These are phyloP conservation scores for Theonella swinhoei DNA, from an alignment of 37 sponge, comb jelly and placozoan species.

Conservation along the genomic window DNA sequence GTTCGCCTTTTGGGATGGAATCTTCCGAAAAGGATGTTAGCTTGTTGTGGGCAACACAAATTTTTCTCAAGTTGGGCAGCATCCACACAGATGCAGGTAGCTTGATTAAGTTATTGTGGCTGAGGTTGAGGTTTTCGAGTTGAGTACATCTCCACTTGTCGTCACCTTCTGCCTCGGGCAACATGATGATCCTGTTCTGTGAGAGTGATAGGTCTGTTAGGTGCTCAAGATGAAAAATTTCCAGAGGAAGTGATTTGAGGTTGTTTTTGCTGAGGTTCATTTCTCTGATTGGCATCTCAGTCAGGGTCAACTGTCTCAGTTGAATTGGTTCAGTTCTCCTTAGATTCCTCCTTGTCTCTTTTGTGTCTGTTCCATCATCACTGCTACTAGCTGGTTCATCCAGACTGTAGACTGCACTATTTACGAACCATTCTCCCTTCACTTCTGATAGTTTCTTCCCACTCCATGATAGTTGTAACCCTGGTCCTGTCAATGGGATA, in stretches of 20 bases:
- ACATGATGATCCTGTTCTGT: conserved; percentile 25
- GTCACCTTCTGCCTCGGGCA: conserved; percentile 4
- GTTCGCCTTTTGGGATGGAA: background rate
- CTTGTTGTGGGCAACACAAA: conserved; percentile 21
- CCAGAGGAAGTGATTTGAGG: conserved; percentile 40
- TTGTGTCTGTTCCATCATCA: too few species aligned
- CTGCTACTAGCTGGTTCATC: too few species aligned
- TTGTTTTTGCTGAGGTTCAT: conserved; percentile 47
- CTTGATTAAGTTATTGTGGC: conserved; percentile 21
- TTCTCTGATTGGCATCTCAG: conserved; percentile 3
- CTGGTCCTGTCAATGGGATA: too few species aligned
- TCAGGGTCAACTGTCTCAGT: too few species aligned
- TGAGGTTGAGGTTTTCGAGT: conserved; percentile 43
- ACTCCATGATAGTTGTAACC: conserved; percentile 53
- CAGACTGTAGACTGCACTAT: background rate
- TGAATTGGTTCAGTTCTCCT: too few species aligned
- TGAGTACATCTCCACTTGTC: conserved; percentile 21
- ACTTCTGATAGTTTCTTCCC: conserved; percentile 18
- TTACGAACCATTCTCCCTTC: conserved; percentile 35
- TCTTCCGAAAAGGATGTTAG: conserved; percentile 11
- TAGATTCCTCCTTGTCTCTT: too few species aligned
- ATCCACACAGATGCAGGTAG: conserved; percentile 61
- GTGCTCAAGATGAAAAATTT: conserved; percentile 56
- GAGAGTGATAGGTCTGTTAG: conserved; percentile 36
- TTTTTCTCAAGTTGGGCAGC: conserved; percentile 17